Conservation (phyloP, 2,888 invertebrate species). For the Antitype chi region DNA sequence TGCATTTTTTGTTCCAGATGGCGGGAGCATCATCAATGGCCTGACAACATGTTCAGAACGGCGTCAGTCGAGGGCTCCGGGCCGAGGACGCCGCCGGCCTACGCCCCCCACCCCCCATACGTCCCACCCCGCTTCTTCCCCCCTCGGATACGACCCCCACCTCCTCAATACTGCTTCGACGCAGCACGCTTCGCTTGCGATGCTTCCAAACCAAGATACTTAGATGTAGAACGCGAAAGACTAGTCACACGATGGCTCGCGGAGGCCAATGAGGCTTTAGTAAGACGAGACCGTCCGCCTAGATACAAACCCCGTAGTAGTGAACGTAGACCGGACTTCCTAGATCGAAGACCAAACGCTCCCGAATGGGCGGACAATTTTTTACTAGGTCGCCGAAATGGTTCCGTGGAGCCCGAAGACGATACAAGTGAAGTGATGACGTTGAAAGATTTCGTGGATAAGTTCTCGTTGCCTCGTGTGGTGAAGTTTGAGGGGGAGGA, state of each 20-base stretch:
- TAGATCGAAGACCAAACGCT: slow-evolving; percentile 80
- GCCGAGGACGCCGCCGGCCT: slow-evolving; percentile 89
- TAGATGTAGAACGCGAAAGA: slow-evolving; percentile 87
- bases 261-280: slow-evolving; percentile 88
- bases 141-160: slow-evolving; percentile 86
- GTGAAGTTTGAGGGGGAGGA: slow-evolving; percentile 90
- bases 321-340: slow-evolving; percentile 87
- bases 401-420: slow-evolving; percentile 86
- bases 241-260: slow-evolving; percentile 89
- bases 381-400: slow-evolving; percentile 82
- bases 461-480: slow-evolving; percentile 91
- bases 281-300: slow-evolving; percentile 85
- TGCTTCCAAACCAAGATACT: slow-evolving; percentile 87
- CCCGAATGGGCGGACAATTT: slow-evolving; percentile 89
- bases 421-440: slow-evolving; percentile 87
- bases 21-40: slow-evolving; percentile 82
- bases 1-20: slow-evolving; percentile 76
- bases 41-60: slow-evolving; percentile 88
- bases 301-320: slow-evolving; percentile 87
- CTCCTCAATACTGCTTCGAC: slow-evolving; percentile 89
- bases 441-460: slow-evolving; percentile 91
- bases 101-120: slow-evolving; percentile 88
- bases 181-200: slow-evolving; percentile 89
- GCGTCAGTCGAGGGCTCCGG: slow-evolving; percentile 89
- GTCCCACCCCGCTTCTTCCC: slow-evolving; percentile 87